Evolutionary conservation across 2,797 vertebrate species (phyloP), one percentile per base, ranked within the genome.

Genomic region (Syngnathus acus): DNA sequence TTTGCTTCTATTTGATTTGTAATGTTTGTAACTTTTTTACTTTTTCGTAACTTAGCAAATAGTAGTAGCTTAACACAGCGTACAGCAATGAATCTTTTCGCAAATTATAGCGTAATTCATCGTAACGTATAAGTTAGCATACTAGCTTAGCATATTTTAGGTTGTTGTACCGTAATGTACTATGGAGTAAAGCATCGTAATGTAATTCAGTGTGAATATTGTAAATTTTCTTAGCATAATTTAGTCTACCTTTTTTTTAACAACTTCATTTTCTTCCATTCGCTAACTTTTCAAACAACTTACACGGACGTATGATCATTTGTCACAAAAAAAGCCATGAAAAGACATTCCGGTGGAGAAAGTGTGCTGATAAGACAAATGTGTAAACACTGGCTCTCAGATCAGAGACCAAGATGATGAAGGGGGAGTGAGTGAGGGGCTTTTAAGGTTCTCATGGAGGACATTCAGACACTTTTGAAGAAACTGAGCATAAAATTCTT

Each of bases 291-390:
- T 51, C 50, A n/a, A 51, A n/a, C 50, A 51, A 21, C 9, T 50
- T 19, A 21, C 51, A 9, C 21, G 9, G 9, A 32, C 23, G 21
- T 86, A 81, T 23, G 11, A 62, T 62, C 60, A 62, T 43, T 43
- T 26, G 21, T 26, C 42, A 26, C n/a, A 40, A 42, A 42, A 42
- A 45, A 21, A 26, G 60, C 40, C 60, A 62, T 59, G 40, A 62
- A 62, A 23, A 62, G 13, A 42, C 19, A 62, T 42, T 57, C 55
- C 3, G 32, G 26, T 32, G 6, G 42, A 62, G 40, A 32, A 62
- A 45, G 21, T 62, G 39, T 23, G 13, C 60, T 45, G 60, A 62
- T 62, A 45, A 62, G 60, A n/a, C n/a, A 14, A 45, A 62, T 45
- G 13, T 62, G 40, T 61, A 61, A 61, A 61, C 19, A 10, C n/a